Evolutionary conservation across 2,888 invertebrate genomes (phyloP), one percentile per base, ranked within the genome.

Genomic region (Watsonalla cultraria): DNA sequence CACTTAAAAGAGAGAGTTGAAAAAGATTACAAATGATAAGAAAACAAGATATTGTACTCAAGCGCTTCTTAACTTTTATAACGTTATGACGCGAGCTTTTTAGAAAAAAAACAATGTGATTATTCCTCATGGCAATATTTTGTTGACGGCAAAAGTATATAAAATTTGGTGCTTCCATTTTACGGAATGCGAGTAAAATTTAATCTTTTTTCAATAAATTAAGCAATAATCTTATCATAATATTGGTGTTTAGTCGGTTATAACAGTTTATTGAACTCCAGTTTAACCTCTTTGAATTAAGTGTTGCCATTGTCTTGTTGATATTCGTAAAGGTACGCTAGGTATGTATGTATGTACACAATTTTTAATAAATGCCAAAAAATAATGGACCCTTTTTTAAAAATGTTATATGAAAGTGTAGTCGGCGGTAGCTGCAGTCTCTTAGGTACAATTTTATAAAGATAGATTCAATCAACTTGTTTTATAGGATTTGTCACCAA

Each of bases 1-100:
- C 85, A 89, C 74, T 88, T 93, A 74, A 93, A 92, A 90, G 92
- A 91, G 66, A 90, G 84, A 80, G 93, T 93, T 72, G 93, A 93
- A 57, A 87, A 85, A 67, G 93, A 93, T 84, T 93, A 93, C 74
- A 88, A 92, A 86, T 93, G 92, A 93, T 90, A 63, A 67, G 63
- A 61, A 62, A 57, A 64, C 49, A 37, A 14, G 8, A 48, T 13
- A 54, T 59, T 61, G 60, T 59, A 60, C 61, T 59, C 56, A 59
- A 52, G 58, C 66, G 71, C 68, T 74, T 67, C 57, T 64, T 60
- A 54, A 57, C 58, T 64, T 61, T 64, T 66, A 55, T 62, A 63
- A 59, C 65, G 57, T 70, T 68, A 66, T 59, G 57, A 57, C 69
- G 82, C 80, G 84, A 83, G 84, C 84, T 84, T 80, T 66, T 72